Evolutionary conservation across 2,113 vertebrate species (phyloP), one percentile per base, ranked within the genome.

Genomic region (Amphiprion ocellaris): DNA sequence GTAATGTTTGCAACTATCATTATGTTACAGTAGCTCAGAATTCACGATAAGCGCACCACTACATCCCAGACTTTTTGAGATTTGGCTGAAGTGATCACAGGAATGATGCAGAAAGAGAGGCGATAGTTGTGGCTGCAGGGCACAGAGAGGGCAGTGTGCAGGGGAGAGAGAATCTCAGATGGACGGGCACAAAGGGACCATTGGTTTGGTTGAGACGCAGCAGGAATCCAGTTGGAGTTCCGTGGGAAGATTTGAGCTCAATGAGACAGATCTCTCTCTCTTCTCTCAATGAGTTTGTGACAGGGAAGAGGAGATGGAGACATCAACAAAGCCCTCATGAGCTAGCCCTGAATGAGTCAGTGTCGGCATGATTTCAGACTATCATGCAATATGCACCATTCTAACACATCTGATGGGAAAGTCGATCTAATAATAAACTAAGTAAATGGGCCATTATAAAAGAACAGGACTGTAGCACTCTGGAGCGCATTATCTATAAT

Each of bases 71-170:
- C 52, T 10, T 4, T 10, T 41, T 79, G 66, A 55, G 54, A 58
- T 66, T 60, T 62, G n/a, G 24, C 30, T 67, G 53, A 67, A 60
- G 44, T 55, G 39, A 63, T 69, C 64, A 30, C 37, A 33, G 19
- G 68, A 58, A 28, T 39, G 61, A 78, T 54, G 17, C 30, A 47
- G 28, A 14, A 39, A 16, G 49, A 85, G 77, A 69, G 76, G 11
- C 33, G 5, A 47, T 53, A 37, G 53, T 81, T 75, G 66, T 61
- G 59, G 71, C 64, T 63, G 88, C 71, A 74, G 84, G 75, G 75
- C 80, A 91, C 88, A 91, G 88, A 89, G 85, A 82, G 90, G 76
- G 78, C 80, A 92, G 85, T 90, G 88, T 90, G 64, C 79, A 54
- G 65, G 41, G 69, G 69, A 77, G 67, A 89, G 76, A 79, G 69